Conservation (phyloP, 2,797 vertebrate species). For the Synaphobranchus kaupii region DNA sequence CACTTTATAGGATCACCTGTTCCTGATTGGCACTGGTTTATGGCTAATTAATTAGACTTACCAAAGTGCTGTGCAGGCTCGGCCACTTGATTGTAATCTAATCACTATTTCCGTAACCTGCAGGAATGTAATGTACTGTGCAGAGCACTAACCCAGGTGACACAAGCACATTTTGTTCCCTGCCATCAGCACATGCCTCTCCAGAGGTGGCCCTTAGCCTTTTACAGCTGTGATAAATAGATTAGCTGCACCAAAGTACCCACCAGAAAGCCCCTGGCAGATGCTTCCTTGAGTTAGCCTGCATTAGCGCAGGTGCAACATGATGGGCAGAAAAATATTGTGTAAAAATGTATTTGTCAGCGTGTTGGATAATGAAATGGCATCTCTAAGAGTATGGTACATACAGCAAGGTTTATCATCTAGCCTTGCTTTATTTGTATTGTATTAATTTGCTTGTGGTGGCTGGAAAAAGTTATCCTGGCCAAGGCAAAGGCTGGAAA, state of each 20-base stretch:
- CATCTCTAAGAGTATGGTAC: background rate
- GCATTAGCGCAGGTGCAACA: constrained; percentile 16
- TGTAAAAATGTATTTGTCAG: constrained; percentile 24
- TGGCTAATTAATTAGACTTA: constrained; percentile 7
- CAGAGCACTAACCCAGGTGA: constrained; percentile 16
- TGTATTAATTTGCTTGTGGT: background rate
- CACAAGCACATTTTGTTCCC: constrained; percentile 18
- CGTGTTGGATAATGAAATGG: constrained; percentile 13
- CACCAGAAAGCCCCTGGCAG: background rate
- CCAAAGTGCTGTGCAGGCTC: background rate
- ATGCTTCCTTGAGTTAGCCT: constrained; percentile 24
- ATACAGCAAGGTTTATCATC: background rate
- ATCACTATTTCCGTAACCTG: background rate
- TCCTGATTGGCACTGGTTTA: background rate
- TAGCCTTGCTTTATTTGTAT: background rate
- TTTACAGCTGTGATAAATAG: constrained; percentile 21
- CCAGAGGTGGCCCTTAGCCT: background rate
- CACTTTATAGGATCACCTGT: background rate
- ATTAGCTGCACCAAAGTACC: background rate
- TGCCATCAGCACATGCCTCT: background rate
- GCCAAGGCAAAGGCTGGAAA: background rate
- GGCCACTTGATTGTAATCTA: background rate
- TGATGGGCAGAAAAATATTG: background rate
- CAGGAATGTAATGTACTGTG: background rate
- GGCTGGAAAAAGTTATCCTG: background rate